Conservation (phyloP, 2,113 vertebrate species). For the Aramus guarauna region DNA sequence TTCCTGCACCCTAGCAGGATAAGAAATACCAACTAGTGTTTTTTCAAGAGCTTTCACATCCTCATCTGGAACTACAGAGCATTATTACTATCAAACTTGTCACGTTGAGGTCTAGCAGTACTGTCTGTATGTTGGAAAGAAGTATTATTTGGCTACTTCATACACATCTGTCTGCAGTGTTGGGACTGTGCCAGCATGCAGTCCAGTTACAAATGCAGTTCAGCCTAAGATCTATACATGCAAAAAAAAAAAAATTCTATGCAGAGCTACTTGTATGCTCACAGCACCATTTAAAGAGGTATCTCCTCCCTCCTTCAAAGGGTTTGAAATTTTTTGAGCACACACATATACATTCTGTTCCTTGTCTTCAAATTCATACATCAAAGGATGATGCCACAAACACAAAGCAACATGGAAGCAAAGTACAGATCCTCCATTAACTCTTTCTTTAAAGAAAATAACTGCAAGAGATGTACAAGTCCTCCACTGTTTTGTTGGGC, state of each 20-base stretch:
- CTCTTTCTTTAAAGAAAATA: neutral
- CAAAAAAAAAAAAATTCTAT: neutral
- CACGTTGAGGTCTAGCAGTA: neutral
- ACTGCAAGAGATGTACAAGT: neutral
- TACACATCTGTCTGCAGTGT: conserved; percentile 35
- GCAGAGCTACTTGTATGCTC: neutral
- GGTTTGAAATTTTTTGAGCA: neutral
- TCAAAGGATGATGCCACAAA: neutral
- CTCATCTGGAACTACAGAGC: neutral
- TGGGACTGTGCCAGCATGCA: conserved; percentile 45
- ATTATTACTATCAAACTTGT: neutral
- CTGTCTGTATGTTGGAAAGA: neutral
- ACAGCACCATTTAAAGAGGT: conserved; percentile 42
- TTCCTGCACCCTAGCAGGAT: neutral
- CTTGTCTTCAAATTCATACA: neutral
- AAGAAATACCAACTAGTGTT: neutral
- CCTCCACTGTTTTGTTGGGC: neutral
- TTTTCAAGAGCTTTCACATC: neutral
- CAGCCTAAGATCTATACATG: neutral
- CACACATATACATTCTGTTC: neutral
- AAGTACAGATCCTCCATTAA: neutral
- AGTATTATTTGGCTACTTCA: neutral
- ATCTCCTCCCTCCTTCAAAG: neutral
- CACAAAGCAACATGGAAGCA: neutral
- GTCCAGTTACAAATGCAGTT: neutral